Percentiles rank a stretch among this genome's conserved stretches.
Conservation (phyloP, 2,797 vertebrate genomes). For the Crax fasciolata region DNA sequence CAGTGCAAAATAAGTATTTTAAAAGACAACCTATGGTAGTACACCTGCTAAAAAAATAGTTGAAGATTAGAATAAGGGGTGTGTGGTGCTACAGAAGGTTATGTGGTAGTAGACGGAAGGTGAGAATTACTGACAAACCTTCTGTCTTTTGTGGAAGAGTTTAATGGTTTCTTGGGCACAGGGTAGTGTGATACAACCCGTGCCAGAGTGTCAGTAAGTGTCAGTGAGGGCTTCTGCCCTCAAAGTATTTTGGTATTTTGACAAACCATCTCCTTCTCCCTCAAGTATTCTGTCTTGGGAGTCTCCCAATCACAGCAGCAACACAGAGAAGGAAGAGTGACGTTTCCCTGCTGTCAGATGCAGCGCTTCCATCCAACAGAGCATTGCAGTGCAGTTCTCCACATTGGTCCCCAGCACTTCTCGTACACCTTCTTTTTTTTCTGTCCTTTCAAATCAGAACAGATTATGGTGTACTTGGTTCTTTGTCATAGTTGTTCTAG, state of each 20-base stretch:
- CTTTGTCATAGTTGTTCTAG: neutral
- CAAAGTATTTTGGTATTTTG: neutral
- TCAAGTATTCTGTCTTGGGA: neutral
- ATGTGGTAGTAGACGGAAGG: neutral
- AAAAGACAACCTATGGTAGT: neutral
- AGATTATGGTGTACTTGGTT: neutral
- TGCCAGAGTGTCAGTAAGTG: neutral
- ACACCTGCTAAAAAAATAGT: neutral
- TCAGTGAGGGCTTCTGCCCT: neutral
- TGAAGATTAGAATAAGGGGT: neutral
- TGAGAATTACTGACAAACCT: neutral
- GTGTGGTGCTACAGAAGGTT: neutral
- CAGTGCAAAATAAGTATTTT: neutral
- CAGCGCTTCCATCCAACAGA: neutral
- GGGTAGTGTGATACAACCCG: neutral
- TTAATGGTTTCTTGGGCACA: neutral
- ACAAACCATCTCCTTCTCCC: neutral
- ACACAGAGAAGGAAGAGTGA: accelerated
- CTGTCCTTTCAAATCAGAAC: neutral
- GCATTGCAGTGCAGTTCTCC: neutral
- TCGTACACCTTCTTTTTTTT: neutral
- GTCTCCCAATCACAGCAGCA: neutral
- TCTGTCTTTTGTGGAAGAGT: neutral
- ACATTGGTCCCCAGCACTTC: neutral
- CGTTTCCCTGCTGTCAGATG: neutral